These are phyloP conservation scores for Hormiphora californensis DNA, from an alignment of 37 sponge, comb jelly and placozoan species.

Conservation along the genomic window DNA sequence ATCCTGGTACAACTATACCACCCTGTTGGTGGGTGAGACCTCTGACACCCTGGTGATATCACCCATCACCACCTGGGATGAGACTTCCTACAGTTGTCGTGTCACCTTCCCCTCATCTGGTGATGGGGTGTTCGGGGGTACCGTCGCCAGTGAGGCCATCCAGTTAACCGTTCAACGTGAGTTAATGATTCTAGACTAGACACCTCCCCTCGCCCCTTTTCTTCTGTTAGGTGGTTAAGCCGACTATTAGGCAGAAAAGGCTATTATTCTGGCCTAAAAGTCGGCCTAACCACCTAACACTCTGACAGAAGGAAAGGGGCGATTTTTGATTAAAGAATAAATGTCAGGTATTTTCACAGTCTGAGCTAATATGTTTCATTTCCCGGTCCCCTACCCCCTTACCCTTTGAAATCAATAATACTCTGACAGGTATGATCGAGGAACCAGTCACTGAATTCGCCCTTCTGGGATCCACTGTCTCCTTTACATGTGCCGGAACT, in stretches of 20 bases:
- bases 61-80: neutral
- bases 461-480: neutral
- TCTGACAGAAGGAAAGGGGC: too few relatives aligned
- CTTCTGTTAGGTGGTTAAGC: too few relatives aligned
- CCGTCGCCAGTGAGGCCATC: neutral
- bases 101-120: constrained; percentile 12
- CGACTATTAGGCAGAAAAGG: too few relatives aligned
- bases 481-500: neutral
- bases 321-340: too few relatives aligned
- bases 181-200: too few relatives aligned
- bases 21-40: neutral
- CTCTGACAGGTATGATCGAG: neutral
- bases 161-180: constrained; percentile 36
- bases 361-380: too few relatives aligned
- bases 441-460: neutral
- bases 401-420: too few relatives aligned
- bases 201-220: too few relatives aligned
- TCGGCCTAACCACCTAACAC: too few relatives aligned
- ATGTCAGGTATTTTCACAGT: too few relatives aligned
- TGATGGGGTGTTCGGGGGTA: neutral
- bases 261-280: too few relatives aligned
- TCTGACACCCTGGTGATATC: neutral
- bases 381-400: too few relatives aligned
- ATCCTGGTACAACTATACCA: neutral
- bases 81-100: neutral